Base-by-base conservation (phyloP, 2,113 vertebrate species). In the Oreochromis niloticus region DNA sequence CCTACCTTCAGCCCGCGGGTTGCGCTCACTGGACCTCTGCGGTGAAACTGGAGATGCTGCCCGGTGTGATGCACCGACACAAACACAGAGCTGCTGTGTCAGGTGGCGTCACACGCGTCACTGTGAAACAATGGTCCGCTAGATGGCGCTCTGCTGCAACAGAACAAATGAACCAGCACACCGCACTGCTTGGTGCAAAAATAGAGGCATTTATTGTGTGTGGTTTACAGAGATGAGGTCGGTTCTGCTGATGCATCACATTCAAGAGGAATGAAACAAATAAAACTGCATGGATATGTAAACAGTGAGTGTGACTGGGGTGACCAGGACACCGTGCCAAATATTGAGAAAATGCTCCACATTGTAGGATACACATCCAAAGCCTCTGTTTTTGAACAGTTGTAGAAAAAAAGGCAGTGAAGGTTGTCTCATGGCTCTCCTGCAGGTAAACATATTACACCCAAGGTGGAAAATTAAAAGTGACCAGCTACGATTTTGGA, bases 51-150 rank as follows among this genome's bases (percentile, higher is more conserved):
- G 73, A 89, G 86, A 89, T 78, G 86, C 85, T 84, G 88, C 22
- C 80, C 27, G 83, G 39, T 78, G 56, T 73, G 82, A 34, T 52
- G 68, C 4, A 34, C 75, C 17, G 66, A 90, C 55, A 54, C 85
- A 87, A 84, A 80, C 32, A 4, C 80, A 39, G 63, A 27, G 30
- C 32, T 57, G 63, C 52, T 85, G 8, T 43, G 83, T 73, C 59
- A 82, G 6, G 43, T 22, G 24, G 82, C 68, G 88, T 88, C 84
- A 85, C 66, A 85, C 39, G 87, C 88, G 88, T 91, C 88, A 80
- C 9, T 5, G 16, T 82, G 59, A 71, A 27, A 32, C 7, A 6
- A 14, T 13, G 1, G 2, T 2, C 86, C 92, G 66, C 83, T 34
- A 88, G 94, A 27, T 85, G 90, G 86, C 32, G 90, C 4, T 6